Conservation (phyloP, 2,797 vertebrate genomes). For the Centroberyx gerrardi region DNA sequence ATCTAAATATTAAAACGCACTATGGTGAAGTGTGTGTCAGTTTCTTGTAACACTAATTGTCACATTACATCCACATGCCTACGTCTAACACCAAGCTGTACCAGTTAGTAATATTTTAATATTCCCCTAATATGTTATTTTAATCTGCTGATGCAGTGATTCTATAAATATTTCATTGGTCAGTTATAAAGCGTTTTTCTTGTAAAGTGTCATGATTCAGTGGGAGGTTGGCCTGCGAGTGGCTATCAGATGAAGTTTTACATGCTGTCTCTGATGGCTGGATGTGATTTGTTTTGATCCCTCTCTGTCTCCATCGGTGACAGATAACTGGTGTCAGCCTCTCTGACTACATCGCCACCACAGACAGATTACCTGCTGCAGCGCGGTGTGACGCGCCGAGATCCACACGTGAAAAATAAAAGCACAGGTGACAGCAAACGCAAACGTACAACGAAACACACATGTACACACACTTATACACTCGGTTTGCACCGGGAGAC, state of each 20-base stretch:
- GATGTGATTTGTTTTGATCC: conserved; percentile 74
- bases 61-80: not conserved
- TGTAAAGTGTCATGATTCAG: conserved; percentile 57
- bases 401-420: conserved; percentile 14
- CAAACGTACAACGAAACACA: not conserved
- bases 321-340: conserved; percentile 78
- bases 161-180: conserved; percentile 48
- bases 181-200: conserved; percentile 42
- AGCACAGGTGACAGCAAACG: not conserved
- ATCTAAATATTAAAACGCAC: too few relatives aligned
- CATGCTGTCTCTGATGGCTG: conserved; percentile 75
- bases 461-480: not conserved
- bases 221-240: not conserved
- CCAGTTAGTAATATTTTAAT: not conserved
- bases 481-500: not conserved
- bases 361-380: conserved; percentile 74
- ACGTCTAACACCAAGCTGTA: not conserved
- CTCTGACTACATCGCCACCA: conserved; percentile 65
- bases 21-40: too few relatives aligned
- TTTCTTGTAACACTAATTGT: not conserved
- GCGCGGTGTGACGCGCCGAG: conserved; percentile 12
- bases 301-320: conserved; percentile 71
- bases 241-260: conserved; percentile 81
- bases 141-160: conserved; percentile 29
- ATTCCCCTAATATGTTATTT: too few relatives aligned